Percentiles rank a stretch among this genome's conserved stretches.
phyloP scores from a whole-genome alignment of 2,888 invertebrate genomes.

The Hypsopygia costalis region DNA sequence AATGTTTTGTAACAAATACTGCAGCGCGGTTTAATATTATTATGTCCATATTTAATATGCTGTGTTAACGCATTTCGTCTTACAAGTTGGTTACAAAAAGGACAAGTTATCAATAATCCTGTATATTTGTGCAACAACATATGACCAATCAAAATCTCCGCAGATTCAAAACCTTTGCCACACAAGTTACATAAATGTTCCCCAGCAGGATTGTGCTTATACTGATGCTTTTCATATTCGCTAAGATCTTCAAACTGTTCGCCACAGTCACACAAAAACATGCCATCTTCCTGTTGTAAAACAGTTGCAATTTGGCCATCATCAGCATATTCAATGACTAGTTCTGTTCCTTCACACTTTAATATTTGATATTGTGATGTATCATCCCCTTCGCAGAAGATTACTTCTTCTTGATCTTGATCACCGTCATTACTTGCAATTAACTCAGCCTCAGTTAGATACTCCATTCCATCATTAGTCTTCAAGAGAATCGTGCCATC shows the following conservation, averaged over 20 bases:
- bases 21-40: constrained; percentile 64
- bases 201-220: constrained; percentile 57
- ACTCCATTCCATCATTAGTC: constrained; percentile 50
- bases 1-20: constrained; percentile 65
- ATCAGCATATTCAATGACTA: constrained; percentile 71
- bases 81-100: constrained; percentile 61
- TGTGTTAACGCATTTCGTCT: constrained; percentile 63
- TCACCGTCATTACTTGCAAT: constrained; percentile 47
- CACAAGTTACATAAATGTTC: constrained; percentile 66
- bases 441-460: constrained; percentile 49
- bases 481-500: constrained; percentile 62
- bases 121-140: constrained; percentile 61
- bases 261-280: constrained; percentile 69
- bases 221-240: constrained; percentile 66
- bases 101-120: constrained; percentile 54
- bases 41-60: constrained; percentile 71
- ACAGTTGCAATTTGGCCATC: constrained; percentile 63
- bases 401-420: constrained; percentile 56
- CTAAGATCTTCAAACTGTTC: constrained; percentile 59
- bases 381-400: constrained; percentile 69
- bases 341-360: constrained; percentile 66
- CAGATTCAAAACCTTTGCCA: constrained; percentile 69
- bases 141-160: constrained; percentile 67
- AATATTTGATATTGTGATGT: constrained; percentile 64
- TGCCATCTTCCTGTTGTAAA: constrained; percentile 62